Percentiles rank a stretch among this genome's conserved stretches.
These are phyloP conservation scores for Pammene fasciana DNA, from an alignment of 2,888 invertebrate genomes.

Conservation along the genomic window DNA sequence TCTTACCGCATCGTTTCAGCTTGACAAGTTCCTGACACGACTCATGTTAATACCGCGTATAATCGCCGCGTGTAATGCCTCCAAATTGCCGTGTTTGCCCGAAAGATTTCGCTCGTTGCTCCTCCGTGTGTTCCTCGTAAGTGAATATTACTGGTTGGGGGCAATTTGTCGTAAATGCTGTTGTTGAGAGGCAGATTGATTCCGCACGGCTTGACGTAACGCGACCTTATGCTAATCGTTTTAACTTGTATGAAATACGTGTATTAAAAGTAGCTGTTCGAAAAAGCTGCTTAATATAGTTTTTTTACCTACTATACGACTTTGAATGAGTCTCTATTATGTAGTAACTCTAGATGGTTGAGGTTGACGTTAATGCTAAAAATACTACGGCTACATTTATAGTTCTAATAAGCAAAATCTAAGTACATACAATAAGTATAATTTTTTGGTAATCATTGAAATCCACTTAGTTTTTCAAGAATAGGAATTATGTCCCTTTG, in stretches of 20 bases:
- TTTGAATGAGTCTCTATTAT: no score
- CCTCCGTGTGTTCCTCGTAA: slow-evolving; percentile 42
- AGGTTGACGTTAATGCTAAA: no score
- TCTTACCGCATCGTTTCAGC: slow-evolving; percentile 10
- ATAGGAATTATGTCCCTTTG: no score
- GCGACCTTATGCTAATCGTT: slow-evolving; percentile 30
- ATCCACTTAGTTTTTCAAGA: no score
- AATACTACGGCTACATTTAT: no score
- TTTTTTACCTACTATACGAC: no score
- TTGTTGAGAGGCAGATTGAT: slow-evolving; percentile 50
- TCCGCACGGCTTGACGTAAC: slow-evolving; percentile 49
- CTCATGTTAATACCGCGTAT: slow-evolving; percentile 41
- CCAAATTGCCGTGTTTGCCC: slow-evolving; percentile 43
- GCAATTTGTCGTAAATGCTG: slow-evolving; percentile 50
- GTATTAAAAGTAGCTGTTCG: not conserved
- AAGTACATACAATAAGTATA: no score
- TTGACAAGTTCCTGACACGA: slow-evolving; percentile 39
- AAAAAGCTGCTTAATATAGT: no score
- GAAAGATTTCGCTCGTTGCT: slow-evolving; percentile 41
- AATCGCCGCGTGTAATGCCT: slow-evolving; percentile 40
- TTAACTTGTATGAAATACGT: slow-evolving; percentile 10
- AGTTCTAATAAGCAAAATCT: no score
- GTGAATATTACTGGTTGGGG: slow-evolving; percentile 48
- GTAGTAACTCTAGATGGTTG: no score
- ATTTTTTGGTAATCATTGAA: no score